A percentile compares a stretch with the other conserved stretches of the same genome.
phyloP scores from a whole-genome alignment of 2,797 vertebrate genomes.

The Hippoglossus hippoglossus region DNA sequence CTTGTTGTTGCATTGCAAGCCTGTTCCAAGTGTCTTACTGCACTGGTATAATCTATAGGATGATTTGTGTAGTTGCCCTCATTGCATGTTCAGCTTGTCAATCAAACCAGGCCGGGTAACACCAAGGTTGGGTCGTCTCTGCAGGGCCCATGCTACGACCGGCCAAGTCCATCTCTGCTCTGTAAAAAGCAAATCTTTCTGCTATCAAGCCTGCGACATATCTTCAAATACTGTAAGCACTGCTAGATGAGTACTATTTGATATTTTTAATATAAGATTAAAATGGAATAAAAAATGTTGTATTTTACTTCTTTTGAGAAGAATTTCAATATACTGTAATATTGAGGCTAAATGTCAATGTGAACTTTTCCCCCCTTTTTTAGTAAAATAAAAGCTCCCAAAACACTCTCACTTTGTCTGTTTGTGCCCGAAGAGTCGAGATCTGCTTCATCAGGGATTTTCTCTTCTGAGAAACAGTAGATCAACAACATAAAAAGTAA shows the following conservation, averaged over 20 bases:
- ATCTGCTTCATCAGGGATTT: too few species aligned
- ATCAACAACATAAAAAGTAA: not conserved
- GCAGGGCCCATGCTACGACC: conserved; percentile 46
- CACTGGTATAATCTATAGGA: conserved; percentile 78
- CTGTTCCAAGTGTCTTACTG: conserved; percentile 79
- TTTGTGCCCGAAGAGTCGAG: not conserved
- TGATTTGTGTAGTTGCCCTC: conserved; percentile 79
- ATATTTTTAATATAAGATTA: conserved; percentile 88
- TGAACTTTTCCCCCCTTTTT: conserved; percentile 76
- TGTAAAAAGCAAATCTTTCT: conserved; percentile 77
- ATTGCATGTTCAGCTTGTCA: conserved; percentile 86
- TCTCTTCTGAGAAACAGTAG: not conserved
- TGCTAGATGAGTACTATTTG: conserved; percentile 86
- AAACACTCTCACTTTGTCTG: conserved; percentile 63
- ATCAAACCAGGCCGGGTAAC: conserved; percentile 74
- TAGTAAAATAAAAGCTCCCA: conserved; percentile 85
- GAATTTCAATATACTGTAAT: conserved; percentile 85
- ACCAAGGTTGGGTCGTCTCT: conserved; percentile 63
- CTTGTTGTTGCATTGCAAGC: conserved; percentile 76
- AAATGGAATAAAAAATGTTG: conserved; percentile 81
- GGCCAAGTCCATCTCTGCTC: conserved; percentile 50
- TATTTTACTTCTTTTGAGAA: conserved; percentile 86
- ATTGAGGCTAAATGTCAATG: conserved; percentile 85
- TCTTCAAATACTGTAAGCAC: conserved; percentile 83
- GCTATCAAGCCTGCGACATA: conserved; percentile 81